Evolutionary conservation across 2,888 invertebrate genomes (phyloP).

Genomic region (Melieria omissa): DNA sequence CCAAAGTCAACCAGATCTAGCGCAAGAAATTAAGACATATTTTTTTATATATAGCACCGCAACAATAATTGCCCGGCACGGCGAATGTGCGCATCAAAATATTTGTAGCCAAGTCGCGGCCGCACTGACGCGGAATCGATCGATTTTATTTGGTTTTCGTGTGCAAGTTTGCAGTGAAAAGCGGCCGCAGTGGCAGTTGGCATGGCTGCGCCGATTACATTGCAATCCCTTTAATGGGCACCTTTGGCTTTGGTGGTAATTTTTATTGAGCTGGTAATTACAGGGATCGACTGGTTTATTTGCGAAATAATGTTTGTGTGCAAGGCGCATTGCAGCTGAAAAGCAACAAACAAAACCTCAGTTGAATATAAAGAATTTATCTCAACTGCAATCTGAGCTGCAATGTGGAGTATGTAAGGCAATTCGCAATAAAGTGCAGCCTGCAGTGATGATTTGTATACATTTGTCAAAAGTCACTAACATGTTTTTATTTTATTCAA

Average conservation of each 20-base stretch:
- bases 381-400: too few relatives aligned
- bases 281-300: constrained; percentile 30
- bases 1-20: too few relatives aligned
- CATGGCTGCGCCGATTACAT: background rate
- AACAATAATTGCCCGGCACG: constrained; percentile 22
- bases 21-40: constrained; percentile 26
- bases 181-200: background rate
- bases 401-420: too few relatives aligned
- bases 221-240: constrained; percentile 49
- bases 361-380: too few relatives aligned
- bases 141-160: background rate
- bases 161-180: background rate
- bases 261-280: constrained; percentile 50
- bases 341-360: too few relatives aligned
- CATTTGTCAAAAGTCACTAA: too few relatives aligned
- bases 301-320: constrained; percentile 34
- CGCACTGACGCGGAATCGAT: background rate
- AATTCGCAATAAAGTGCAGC: too few relatives aligned
- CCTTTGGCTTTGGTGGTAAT: constrained; percentile 48
- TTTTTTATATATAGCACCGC: constrained; percentile 2
- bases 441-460: too few relatives aligned
- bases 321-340: background rate
- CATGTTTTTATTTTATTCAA: too few relatives aligned
- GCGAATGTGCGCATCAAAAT: background rate
- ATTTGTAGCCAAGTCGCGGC: background rate